Base-by-base conservation (phyloP, 1,140 invertebrate genomes). In the Ips nitidus region DNA sequence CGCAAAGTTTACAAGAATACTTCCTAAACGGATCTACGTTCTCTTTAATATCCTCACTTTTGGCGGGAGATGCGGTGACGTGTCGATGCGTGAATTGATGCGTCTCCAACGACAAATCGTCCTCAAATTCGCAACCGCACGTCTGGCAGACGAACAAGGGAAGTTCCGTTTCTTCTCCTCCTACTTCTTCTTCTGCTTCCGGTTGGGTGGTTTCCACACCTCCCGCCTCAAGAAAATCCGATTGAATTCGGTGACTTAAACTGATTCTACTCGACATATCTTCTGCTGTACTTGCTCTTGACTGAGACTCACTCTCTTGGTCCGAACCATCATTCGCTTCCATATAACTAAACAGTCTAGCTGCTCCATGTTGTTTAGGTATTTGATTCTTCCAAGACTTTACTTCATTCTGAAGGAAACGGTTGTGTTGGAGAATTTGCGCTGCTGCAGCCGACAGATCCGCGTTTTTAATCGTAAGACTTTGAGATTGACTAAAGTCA, bases 161-260 rank as follows among this genome's bases (percentile, higher is more conserved):
- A 56, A 79, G 76, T 62, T 81, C 80, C 59, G 68, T 75, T 68
- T 80, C 79, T 42, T 82, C 84, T 74, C 81, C 81, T 74, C 84
- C 82, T 77, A 82, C 82, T 72, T 82, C 81, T 58, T 83, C 82
- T 77, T 83, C 83, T 72, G 82, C 81, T 57, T 83, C 77, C 75
- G 80, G 75, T 52, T 77, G 77, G 68, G 71, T 77, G 73, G 76
- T 75, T 42, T 70, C 69, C 75, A 80, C 81, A 81, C 81, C 81
- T 76, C 80, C 81, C 81, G 81, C 81, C 74, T 82, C 80, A 82
- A 76, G 80, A 82, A 81, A 82, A 81, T 81, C 81, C 81, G 79
- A 80, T 71, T 80, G 47, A 85, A 88, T 78, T 92, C 92, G 73
- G 89, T 93, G 75, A 87, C 3, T 89, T 84, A 80, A 91, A 89